These are phyloP conservation scores for Numenius arquata DNA, from an alignment of 2,113 vertebrate species.

Conservation along the genomic window DNA sequence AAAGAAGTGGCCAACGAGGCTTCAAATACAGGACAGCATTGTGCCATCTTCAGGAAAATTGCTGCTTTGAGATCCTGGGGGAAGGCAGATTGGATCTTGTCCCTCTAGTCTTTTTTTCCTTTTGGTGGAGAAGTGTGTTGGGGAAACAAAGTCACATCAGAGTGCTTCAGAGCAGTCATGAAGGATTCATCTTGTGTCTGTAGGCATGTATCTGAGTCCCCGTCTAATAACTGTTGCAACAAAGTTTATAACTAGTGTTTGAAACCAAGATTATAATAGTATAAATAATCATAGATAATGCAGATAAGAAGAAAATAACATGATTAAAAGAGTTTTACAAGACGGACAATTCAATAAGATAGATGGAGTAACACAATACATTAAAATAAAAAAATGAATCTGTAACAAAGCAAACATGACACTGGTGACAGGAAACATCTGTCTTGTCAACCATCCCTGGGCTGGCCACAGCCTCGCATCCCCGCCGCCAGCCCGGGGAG, in stretches of 20 bases:
- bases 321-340: conserved; percentile 77
- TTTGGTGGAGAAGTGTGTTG: not conserved
- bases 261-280: conserved; percentile 68
- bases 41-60: not conserved
- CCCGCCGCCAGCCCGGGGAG: not conserved
- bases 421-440: conserved; percentile 71
- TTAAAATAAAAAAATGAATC: conserved; percentile 21
- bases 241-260: conserved; percentile 62
- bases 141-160: not conserved
- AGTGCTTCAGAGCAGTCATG: conserved; percentile 57
- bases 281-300: conserved; percentile 74
- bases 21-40: not conserved
- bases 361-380: conserved; percentile 72
- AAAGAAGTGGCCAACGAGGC: not conserved
- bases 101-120: not conserved
- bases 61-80: not conserved
- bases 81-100: not conserved
- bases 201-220: not conserved
- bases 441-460: conserved; percentile 4
- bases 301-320: conserved; percentile 70
- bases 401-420: conserved; percentile 49
- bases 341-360: conserved; percentile 53
- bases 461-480: not conserved
- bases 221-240: conserved; percentile 57
- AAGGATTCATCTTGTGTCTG: not conserved